phyloP scores from a whole-genome alignment of 1,140 invertebrate species.

The Littorina saxatilis region DNA sequence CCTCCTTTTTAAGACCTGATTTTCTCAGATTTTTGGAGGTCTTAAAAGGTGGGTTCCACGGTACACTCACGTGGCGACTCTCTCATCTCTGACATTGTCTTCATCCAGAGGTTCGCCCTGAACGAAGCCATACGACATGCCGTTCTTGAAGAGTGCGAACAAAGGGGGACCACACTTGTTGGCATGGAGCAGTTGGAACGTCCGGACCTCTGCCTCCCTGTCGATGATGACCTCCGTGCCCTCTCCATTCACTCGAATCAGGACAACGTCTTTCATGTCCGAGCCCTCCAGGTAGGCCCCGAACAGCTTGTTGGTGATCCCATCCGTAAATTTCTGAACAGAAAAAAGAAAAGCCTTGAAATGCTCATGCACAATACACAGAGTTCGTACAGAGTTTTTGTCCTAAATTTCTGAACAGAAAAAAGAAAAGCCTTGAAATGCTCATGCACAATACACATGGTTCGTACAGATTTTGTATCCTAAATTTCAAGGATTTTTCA shows the following conservation, averaged over 20 bases:
- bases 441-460: too few relatives aligned
- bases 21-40: too few relatives aligned
- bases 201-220: conserved; percentile 86
- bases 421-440: too few relatives aligned
- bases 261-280: conserved; percentile 82
- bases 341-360: background rate
- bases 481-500: too few relatives aligned
- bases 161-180: conserved; percentile 88
- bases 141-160: conserved; percentile 95
- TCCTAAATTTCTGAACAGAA: conserved; percentile 86
- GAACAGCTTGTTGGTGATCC: conserved; percentile 95
- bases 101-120: conserved; percentile 87
- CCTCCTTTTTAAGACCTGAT: too few relatives aligned
- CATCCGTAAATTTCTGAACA: conserved; percentile 92
- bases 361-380: too few relatives aligned
- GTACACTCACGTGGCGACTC: conserved; percentile 58
- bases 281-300: conserved; percentile 83
- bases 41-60: too few relatives aligned
- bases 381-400: too few relatives aligned
- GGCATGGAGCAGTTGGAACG: conserved; percentile 80
- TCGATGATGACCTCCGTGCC: conserved; percentile 96
- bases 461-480: too few relatives aligned
- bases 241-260: conserved; percentile 94
- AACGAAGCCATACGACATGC: conserved; percentile 94
- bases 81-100: conserved; percentile 81